Conservation (phyloP, 1,140 invertebrate species). For the Battus philenor region DNA sequence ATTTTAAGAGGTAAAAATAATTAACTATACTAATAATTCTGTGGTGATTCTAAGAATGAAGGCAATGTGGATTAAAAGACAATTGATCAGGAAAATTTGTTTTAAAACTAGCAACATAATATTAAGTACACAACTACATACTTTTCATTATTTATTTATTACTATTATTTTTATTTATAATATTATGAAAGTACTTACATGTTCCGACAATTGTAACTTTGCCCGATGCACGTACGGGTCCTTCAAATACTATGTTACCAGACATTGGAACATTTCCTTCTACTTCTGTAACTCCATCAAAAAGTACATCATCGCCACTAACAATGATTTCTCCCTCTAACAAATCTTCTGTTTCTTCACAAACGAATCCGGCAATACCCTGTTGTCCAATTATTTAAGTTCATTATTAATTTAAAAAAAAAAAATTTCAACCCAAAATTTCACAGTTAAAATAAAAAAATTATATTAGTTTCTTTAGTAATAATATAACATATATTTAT, state of each 20-base stretch:
- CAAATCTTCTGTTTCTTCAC: slow-evolving; percentile 2
- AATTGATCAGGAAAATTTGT: background rate
- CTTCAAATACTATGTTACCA: slow-evolving; percentile 12
- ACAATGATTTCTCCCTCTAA: slow-evolving; percentile 13
- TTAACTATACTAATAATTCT: background rate
- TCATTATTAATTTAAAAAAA: background rate
- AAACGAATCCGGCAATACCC: background rate
- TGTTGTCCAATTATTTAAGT: background rate
- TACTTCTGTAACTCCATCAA: slow-evolving; percentile 10
- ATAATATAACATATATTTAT: background rate
- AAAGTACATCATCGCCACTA: slow-evolving; percentile 2
- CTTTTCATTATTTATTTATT: too few species aligned
- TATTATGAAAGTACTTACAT: slow-evolving; percentile 13
- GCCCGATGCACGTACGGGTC: slow-evolving; percentile 12
- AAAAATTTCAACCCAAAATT: background rate
- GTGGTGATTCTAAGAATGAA: background rate
- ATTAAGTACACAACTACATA: background rate
- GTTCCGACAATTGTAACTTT: slow-evolving; percentile 17
- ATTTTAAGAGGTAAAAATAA: background rate
- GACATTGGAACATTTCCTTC: slow-evolving; percentile 13
- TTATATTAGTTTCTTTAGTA: background rate
- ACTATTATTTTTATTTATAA: too few species aligned
- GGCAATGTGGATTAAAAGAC: background rate
- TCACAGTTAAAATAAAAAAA: background rate
- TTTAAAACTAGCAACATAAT: background rate